Conservation (phyloP, 2,888 invertebrate species). For the Caenorhabditis uteleia region DNA sequence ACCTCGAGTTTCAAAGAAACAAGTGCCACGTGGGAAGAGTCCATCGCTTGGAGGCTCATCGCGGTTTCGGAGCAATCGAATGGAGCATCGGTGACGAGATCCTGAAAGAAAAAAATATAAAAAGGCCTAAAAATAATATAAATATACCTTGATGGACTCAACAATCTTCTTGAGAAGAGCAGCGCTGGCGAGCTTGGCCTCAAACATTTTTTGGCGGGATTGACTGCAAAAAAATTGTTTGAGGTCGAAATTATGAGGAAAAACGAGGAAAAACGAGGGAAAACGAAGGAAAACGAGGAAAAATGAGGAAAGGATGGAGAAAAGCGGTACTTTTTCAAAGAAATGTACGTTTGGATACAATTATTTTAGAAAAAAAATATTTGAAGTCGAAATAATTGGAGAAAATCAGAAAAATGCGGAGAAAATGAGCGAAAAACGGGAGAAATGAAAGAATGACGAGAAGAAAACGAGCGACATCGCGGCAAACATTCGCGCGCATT, state of each 20-base stretch:
- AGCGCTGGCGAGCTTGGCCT: constrained; percentile 90
- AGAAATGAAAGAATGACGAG: too few species aligned
- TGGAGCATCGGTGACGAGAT: constrained; percentile 93
- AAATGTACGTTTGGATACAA: too few species aligned
- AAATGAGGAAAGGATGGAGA: too few species aligned
- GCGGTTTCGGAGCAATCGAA: constrained; percentile 84
- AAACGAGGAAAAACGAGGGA: too few species aligned
- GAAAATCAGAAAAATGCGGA: too few species aligned
- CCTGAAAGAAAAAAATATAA: constrained; percentile 70
- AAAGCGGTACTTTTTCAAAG: too few species aligned
- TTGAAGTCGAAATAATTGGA: too few species aligned
- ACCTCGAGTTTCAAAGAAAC: constrained; percentile 86
- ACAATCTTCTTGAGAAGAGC: constrained; percentile 92
- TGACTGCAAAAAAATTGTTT: neutral
- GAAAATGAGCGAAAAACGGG: too few species aligned
- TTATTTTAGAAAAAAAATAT: too few species aligned
- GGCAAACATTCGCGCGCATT: too few species aligned
- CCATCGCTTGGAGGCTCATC: constrained; percentile 83
- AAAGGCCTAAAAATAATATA: neutral
- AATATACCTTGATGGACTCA: constrained; percentile 86
- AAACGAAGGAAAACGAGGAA: too few species aligned
- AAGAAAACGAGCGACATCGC: too few species aligned
- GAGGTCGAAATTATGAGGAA: neutral
- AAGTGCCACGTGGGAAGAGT: constrained; percentile 96
- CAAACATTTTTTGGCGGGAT: constrained; percentile 80